These are phyloP conservation scores for Alsophila aescularia DNA, from an alignment of 2,888 invertebrate genomes.

Conservation along the genomic window DNA sequence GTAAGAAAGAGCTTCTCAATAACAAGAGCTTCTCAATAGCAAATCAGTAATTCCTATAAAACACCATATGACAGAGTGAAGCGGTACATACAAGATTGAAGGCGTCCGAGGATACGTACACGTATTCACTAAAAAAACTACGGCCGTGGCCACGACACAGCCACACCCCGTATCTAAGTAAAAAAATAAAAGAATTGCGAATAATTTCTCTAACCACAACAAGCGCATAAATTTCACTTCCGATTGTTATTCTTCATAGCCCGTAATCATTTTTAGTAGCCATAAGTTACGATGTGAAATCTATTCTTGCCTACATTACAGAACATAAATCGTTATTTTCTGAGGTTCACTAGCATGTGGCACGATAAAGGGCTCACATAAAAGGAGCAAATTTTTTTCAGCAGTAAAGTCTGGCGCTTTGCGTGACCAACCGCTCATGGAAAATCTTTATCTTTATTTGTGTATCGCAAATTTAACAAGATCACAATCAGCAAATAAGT, in stretches of 20 bases:
- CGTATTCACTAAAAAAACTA: too few species aligned
- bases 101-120: too few species aligned
- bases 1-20: too few species aligned
- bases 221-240: constrained; percentile 29
- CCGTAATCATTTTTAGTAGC: constrained; percentile 36
- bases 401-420: constrained; percentile 23
- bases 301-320: constrained; percentile 40
- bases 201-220: constrained; percentile 12
- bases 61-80: too few species aligned
- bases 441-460: constrained; percentile 59
- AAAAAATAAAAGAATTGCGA: constrained; percentile 38
- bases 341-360: constrained; percentile 67
- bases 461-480: constrained; percentile 48
- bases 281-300: constrained; percentile 39
- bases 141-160: too few species aligned
- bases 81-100: too few species aligned
- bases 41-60: too few species aligned
- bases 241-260: constrained; percentile 33
- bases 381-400: constrained; percentile 50
- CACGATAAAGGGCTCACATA: constrained; percentile 76
- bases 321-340: constrained; percentile 43
- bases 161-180: too few species aligned
- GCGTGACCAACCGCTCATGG: constrained; percentile 47
- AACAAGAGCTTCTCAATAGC: too few species aligned
- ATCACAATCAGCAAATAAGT: constrained; percentile 17